Base-by-base conservation (phyloP, 2,113 vertebrate genomes). In the Oncorhynchus gorbuscha region DNA sequence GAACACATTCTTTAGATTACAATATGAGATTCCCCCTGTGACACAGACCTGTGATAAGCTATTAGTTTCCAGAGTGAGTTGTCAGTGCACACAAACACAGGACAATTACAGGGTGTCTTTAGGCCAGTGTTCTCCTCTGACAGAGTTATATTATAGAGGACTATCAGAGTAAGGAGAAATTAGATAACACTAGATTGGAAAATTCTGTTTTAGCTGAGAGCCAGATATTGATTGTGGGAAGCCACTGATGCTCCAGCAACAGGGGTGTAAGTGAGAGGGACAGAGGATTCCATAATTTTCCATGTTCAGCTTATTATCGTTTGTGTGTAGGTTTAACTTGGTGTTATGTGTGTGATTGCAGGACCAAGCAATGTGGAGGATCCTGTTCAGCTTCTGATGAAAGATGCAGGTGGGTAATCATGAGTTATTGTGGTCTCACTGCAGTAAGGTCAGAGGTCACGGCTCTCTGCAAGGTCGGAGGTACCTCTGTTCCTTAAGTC, bases 381-480 rank as follows among this genome's bases (percentile, higher is more conserved):
- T 83, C 89, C 93, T n/a, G 95, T 92, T 89, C 93, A 94, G 86
- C 73, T 99, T 81, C 92, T 97, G 78, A 96, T 99, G 88, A 99
- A 99, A 93, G 97, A 99, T 93, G 96, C 97, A 85, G 97, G 97
- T 99, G 93, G 87, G 86, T 22, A 62, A 22, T 22, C 59, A 9
- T 11, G 39, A 45, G 59, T 84, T 3, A 68, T 75, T 73, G 39
- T 28, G 14, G 49, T 55, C 45, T 6, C n/a, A 8, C 12, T 28
- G 66, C 5, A 70, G 20, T 48, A 39, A 22, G 24, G 22, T 0
- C 1, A 90, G 89, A 86, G 39, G 11, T n/a, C 20, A 7, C 12
- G 58, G 9, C 69, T 77, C 22, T 61, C 12, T 70, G 55, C 35
- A 28, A 14, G 4, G 16, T 9, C 16, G 1, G 51, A 4, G 3